Evolutionary conservation across 2,888 invertebrate species (phyloP), one percentile per base, ranked within the genome.

Genomic region (Eristalis arbustorum): DNA sequence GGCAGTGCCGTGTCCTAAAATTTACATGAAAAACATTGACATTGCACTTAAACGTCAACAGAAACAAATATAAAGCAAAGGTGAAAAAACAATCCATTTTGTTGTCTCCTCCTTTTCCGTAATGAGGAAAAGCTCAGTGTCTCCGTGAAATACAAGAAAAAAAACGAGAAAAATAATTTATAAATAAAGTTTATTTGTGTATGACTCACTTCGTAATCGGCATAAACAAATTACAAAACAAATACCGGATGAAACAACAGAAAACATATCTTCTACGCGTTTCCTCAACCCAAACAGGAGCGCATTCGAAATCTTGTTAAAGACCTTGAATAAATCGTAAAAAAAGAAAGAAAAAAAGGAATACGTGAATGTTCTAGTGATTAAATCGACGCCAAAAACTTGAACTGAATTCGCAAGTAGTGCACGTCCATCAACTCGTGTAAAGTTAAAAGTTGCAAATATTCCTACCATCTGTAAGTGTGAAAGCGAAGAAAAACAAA

Each of bases 161-260:
- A 66, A 64, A 4, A 64, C 40, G 34, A 23, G 23, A 13, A 34
- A 59, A 56, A 59, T 28, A 73, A 82, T 82, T 78, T 63, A 74
- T 82, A 85, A 85, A 85, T 74, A 85, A 77, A 73, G 68, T 85
- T 62, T 40, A 56, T 77, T 82, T 82, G 82, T 73, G 62, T 66
- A 64, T 82, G 85, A 85, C 61, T 85, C 85, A 85, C 56, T 5
- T n/a, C 22, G 66, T 81, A 37, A 49, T 76, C 67, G 49, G 68
- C 64, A 59, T 69, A 68, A 77, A 76, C 64, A 76, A 59, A 37
- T 56, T 64, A 11, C 49, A 31, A n/a, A 31, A 31, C 28, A 23
- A 49, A 67, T 28, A 75, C 73, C 69, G 56, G 64, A 14, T 69
- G 63, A 73, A 63, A n/a, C 56, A 49, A 40, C 23, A 31, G n/a